phyloP scores from a whole-genome alignment of 2,113 vertebrate species.

The Sula dactylatra region DNA sequence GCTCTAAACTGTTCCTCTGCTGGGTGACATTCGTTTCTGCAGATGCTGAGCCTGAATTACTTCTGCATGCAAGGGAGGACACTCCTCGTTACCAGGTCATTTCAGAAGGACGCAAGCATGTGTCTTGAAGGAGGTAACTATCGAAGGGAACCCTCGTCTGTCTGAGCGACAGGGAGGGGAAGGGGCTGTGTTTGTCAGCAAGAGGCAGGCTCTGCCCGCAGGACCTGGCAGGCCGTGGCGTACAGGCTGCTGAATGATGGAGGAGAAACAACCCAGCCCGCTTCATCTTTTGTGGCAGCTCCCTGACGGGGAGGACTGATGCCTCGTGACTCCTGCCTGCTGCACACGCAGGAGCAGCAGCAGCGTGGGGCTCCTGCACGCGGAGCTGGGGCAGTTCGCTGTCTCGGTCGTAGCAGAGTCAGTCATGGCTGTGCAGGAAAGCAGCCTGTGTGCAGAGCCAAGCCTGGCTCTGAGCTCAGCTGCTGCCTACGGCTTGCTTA shows the following conservation, averaged over 20 bases:
- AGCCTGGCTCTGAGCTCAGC: neutral
- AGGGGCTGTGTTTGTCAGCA: rapidly evolving
- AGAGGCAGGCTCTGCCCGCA: rapidly evolving
- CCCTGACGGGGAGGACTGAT: rapidly evolving
- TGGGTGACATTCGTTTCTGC: rapidly evolving
- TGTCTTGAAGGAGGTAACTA: too few relatives aligned
- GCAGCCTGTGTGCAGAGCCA: neutral
- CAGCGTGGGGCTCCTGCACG: neutral
- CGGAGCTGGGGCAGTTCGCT: neutral
- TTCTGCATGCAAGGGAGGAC: neutral
- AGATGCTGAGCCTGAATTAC: neutral
- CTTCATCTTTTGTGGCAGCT: rapidly evolving
- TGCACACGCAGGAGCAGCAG: neutral
- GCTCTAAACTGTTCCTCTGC: neutral
- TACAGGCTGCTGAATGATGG: neutral
- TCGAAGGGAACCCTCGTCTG: rapidly evolving
- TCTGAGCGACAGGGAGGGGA: rapidly evolving
- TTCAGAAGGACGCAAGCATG: neutral
- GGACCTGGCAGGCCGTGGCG: rapidly evolving
- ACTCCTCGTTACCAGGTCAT: rapidly evolving
- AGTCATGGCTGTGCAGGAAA: rapidly evolving
- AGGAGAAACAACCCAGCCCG: too few relatives aligned
- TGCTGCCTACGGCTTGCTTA: rapidly evolving
- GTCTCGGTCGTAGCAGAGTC: neutral
- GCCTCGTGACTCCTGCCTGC: rapidly evolving